Conservation (phyloP, 2,113 vertebrate species). For the Phylloscopus trochilus region DNA sequence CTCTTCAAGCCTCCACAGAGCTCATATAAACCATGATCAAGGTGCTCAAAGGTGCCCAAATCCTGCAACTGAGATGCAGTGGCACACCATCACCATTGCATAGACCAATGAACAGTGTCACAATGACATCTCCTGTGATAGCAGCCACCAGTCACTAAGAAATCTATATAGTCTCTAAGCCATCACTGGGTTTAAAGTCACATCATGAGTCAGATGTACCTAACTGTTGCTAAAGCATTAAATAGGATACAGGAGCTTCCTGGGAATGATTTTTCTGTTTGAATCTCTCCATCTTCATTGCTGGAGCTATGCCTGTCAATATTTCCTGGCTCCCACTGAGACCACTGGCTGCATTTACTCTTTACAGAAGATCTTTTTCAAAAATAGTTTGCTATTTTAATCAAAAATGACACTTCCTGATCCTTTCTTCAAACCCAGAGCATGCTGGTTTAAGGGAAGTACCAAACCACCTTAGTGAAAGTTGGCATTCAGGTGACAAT, state of each 20-base stretch:
- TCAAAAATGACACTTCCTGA: background rate
- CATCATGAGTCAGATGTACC: background rate
- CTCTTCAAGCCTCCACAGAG: background rate
- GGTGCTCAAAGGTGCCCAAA: background rate
- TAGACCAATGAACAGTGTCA: background rate
- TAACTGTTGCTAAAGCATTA: background rate
- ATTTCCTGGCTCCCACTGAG: background rate
- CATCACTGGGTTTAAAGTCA: background rate
- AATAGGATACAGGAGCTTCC: background rate
- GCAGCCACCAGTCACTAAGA: background rate
- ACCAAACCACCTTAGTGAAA: accelerated
- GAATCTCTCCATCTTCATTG: background rate
- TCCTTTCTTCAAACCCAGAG: background rate
- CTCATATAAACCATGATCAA: background rate
- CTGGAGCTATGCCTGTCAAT: background rate
- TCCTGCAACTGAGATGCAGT: background rate
- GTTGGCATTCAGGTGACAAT: background rate
- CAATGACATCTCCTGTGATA: background rate
- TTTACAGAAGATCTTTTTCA: background rate
- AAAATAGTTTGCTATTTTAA: background rate
- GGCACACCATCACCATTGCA: accelerated
- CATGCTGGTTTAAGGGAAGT: background rate
- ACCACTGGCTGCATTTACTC: background rate
- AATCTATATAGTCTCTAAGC: background rate
- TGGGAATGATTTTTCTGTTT: background rate